Base-by-base conservation (phyloP, 2,113 vertebrate species). In the Archocentrus centrarchus region DNA sequence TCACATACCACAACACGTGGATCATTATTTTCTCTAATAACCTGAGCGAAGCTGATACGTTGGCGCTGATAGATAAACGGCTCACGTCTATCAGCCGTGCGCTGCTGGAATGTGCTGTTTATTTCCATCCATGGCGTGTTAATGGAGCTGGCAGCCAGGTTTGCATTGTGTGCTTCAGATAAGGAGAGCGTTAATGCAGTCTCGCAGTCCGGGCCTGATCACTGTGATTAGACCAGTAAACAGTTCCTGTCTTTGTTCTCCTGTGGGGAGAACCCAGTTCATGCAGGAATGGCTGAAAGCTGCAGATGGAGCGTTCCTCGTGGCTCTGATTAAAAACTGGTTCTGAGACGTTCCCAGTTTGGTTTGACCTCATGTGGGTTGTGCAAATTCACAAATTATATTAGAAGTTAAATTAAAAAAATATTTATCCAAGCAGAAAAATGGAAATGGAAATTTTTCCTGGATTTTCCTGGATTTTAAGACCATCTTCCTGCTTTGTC, bases 241-340 rank as follows among this genome's bases (percentile, higher is more conserved):
- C 82, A 88, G 30, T 89, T 93, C 91, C 92, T 90, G 85, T 27
- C 13, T 84, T 91, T 93, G 88, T 92, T 55, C 81, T 53, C 73
- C 79, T 59, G 32, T 30, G 47, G 22, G 55, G 39, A 44, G 60
- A 60, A 7, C 27, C 15, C 3, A 15, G 22, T 47, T 68, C 39
- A 47, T 11, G 64, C 39, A 66, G 63, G 39, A 47, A 68, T 1
- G 22, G 63, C 22, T 68, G 64, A 47, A 27, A 68, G 64, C 8
- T 47, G 8, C 64, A 47, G 64, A 18, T 27, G 22, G 22, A 4
- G 64, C 8, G 14, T 68, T 68, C 27, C 41, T 68, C 39, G 27
- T 47, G 27, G 41, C n/a, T 47, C 39, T 27, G 64, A 14, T 68
- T 30, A 22, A 41, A 68, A 50, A 0, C 64, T 50, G 64, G 15